Evolutionary conservation across 1,140 invertebrate genomes (phyloP).

Genomic region (Platyura marginata): DNA sequence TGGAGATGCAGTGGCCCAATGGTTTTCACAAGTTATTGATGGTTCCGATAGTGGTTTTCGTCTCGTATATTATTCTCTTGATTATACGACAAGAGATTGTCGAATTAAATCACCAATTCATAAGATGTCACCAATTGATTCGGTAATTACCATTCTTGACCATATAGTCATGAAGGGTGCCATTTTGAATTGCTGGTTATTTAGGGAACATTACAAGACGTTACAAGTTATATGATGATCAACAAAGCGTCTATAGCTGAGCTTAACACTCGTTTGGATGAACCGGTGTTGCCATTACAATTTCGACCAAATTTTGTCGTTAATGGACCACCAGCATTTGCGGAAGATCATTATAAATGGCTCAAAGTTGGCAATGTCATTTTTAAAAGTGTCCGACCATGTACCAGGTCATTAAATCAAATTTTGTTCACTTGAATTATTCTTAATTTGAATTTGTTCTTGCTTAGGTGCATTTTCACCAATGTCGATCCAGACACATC

Average conservation of each 20-base stretch:
- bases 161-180: not conserved
- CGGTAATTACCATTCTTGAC: not conserved
- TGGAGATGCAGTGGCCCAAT: slow-evolving; percentile 37
- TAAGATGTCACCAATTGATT: not conserved
- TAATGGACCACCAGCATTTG: slow-evolving; percentile 35
- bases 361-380: slow-evolving; percentile 42
- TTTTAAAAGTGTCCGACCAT: slow-evolving; percentile 42
- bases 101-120: not conserved
- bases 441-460: too few relatives aligned
- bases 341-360: slow-evolving; percentile 49
- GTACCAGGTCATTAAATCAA: slow-evolving; percentile 27
- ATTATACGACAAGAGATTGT: slow-evolving; percentile 13
- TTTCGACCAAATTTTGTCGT: slow-evolving; percentile 53
- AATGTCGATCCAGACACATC: slow-evolving; percentile 34
- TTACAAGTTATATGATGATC: slow-evolving; percentile 35
- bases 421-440: too few relatives aligned
- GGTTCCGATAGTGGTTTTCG: slow-evolving; percentile 31
- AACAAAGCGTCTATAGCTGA: slow-evolving; percentile 42
- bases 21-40: slow-evolving; percentile 37
- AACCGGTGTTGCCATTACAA: slow-evolving; percentile 29
- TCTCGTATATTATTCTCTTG: slow-evolving; percentile 35
- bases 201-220: slow-evolving; percentile 38
- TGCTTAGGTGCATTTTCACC: not conserved
- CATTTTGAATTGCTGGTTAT: not conserved
- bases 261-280: slow-evolving; percentile 33